Conservation (phyloP, 2,797 vertebrate species). For the Acrossocheilus fasciatus region DNA sequence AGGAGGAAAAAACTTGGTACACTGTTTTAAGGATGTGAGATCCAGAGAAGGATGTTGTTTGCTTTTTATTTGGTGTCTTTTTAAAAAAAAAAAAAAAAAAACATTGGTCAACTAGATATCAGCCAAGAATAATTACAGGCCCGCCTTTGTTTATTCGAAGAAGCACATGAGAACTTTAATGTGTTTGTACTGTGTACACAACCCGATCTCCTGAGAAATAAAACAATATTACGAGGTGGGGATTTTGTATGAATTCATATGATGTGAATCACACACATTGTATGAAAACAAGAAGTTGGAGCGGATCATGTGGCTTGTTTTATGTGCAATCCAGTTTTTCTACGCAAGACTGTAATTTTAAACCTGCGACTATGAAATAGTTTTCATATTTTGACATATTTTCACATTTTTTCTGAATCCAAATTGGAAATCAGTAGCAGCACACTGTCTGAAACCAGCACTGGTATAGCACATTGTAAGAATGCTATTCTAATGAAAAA, state of each 20-base stretch:
- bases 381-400: background rate
- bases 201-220: background rate
- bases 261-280: background rate
- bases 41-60: background rate
- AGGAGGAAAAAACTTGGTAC: background rate
- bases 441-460: slow-evolving; percentile 2
- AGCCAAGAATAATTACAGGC: background rate
- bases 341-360: background rate
- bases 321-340: background rate
- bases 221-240: background rate
- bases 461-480: background rate
- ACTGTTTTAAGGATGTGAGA: background rate
- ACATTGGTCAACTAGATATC: background rate
- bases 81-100: no score
- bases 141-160: background rate
- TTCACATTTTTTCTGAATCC: background rate
- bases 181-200: background rate
- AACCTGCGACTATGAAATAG: background rate
- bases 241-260: background rate
- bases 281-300: background rate
- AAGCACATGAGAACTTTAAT: background rate
- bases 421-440: background rate
- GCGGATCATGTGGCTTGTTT: background rate
- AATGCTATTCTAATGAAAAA: slow-evolving; percentile 17
- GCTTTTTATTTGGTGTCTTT: background rate